Base-by-base conservation (phyloP, 2,113 vertebrate genomes). In the Nesogale talazaci region DNA sequence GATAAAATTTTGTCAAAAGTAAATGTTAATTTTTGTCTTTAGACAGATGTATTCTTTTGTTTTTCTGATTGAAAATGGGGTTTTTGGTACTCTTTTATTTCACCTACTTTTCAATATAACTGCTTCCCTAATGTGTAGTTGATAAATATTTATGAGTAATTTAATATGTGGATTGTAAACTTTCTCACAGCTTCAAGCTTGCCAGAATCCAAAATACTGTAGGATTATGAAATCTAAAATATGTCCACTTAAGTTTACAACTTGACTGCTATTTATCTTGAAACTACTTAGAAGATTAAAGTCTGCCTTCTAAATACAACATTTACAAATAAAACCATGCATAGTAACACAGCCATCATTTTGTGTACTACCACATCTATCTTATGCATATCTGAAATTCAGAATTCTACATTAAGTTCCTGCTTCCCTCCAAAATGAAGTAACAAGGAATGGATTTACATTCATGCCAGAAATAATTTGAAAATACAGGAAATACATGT, bases 151-250 rank as follows among this genome's bases (percentile, higher is more conserved):
- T 92, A 79, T 69, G 72, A 92, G 52, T 4, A 87, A 27, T 72
- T 92, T 83, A n/a, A 95, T 80, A 22, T 83, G 10, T 27, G 27
- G 31, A 38, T 90, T 74, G 27, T 56, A 52, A 87, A 78, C 16
- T 94, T 65, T 61, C 79, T 87, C 36, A 75, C 79, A 79, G 74
- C 4, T 56, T 83, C 3, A 6, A 59, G 42, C 61, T 87, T 61
- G 6, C 27, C 83, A 27, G 34, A 91, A 88, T 65, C 17, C 20
- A 59, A 1, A 88, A 36, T 34, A 70, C 9, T 79, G 78, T 46
- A 23, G 70, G 23, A 25, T 92, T 36, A 57, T 65, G 61, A 95
- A 89, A 89, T 63, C 34, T 63, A 92, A 95, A 89, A 81, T 86
- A 63, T 8, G 46, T 8, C 89, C 25, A 63, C 10, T 61, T 75